Conservation (phyloP, 2,113 vertebrate genomes). For the Alligator sinensis region DNA sequence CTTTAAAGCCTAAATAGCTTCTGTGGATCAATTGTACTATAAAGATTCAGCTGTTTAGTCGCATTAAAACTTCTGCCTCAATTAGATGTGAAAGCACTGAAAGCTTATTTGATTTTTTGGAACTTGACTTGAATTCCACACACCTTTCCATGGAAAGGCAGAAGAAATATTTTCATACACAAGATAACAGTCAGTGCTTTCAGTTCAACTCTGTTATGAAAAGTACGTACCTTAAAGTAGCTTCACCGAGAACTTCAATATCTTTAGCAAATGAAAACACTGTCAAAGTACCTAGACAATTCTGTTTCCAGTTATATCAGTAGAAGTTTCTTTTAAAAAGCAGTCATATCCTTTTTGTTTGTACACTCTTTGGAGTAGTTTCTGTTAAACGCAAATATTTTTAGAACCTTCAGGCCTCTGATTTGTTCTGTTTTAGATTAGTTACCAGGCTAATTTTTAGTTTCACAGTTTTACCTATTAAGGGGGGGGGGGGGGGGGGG, state of each 20-base stretch:
- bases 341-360: slow-evolving; percentile 49
- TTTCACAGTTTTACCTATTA: background rate
- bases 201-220: slow-evolving; percentile 29
- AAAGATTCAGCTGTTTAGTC: background rate
- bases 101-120: slow-evolving; percentile 25
- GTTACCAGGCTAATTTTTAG: slow-evolving; percentile 10
- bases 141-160: slow-evolving; percentile 10
- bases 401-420: background rate
- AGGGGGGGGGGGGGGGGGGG: too few species aligned
- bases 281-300: slow-evolving; percentile 49
- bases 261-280: background rate
- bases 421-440: slow-evolving; percentile 45
- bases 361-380: slow-evolving; percentile 46
- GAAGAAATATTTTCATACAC: background rate
- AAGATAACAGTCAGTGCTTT: slow-evolving; percentile 28
- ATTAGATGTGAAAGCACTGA: slow-evolving; percentile 5
- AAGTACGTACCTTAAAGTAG: background rate
- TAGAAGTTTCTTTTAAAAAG: slow-evolving; percentile 52
- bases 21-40: background rate
- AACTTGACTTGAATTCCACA: slow-evolving; percentile 32
- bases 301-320: background rate
- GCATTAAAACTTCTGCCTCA: background rate
- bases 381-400: slow-evolving; percentile 43
- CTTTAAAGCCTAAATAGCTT: background rate
- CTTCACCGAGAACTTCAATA: slow-evolving; percentile 19